These are phyloP conservation scores for Limonius californicus DNA, from an alignment of 1,140 invertebrate genomes.

Conservation along the genomic window DNA sequence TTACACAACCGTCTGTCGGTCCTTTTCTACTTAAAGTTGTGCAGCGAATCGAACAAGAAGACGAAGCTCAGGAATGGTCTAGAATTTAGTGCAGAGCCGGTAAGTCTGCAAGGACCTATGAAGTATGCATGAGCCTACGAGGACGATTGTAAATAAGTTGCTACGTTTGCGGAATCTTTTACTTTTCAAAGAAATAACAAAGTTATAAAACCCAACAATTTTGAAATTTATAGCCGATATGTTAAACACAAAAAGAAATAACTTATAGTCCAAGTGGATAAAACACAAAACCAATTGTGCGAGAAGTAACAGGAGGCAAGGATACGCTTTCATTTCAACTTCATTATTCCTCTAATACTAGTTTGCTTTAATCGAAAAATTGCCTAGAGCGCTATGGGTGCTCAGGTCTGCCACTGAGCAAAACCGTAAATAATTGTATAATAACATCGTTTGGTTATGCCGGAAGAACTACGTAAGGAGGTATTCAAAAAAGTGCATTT, in stretches of 20 bases:
- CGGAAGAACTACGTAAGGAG: no score
- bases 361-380: no score
- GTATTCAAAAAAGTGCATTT: no score
- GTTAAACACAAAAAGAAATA: background rate
- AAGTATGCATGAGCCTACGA: constrained; percentile 5
- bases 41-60: background rate
- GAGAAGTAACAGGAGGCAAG: no score
- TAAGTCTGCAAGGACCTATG: constrained; percentile 3
- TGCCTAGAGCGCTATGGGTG: no score
- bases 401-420: no score
- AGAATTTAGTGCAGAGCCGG: background rate
- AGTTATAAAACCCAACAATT: background rate
- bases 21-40: background rate
- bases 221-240: background rate
- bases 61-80: background rate
- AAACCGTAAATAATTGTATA: no score
- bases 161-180: background rate
- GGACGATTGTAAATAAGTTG: background rate
- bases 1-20: background rate
- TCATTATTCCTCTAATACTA: no score
- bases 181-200: background rate
- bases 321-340: no score
- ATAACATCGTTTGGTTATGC: no score
- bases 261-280: background rate
- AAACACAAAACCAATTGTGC: no score